Evolutionary conservation across 2,113 vertebrate species (phyloP), one percentile per base, ranked within the genome.

Genomic region (Alosa alosa): DNA sequence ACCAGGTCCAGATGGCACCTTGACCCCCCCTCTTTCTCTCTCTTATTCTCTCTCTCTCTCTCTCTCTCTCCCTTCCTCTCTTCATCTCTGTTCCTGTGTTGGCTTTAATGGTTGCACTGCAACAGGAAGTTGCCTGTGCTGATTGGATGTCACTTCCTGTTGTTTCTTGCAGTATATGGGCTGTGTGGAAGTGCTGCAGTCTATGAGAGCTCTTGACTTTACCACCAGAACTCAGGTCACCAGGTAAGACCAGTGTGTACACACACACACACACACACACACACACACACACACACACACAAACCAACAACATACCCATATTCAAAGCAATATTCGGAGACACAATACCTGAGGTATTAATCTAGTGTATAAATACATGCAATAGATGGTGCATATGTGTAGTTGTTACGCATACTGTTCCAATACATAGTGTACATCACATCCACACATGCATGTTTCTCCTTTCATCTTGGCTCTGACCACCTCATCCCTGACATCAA

Each of bases 201-300:
- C 98, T 1, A 99, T 99, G 98, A 95, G 98, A 83, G 97, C 98
- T 10, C 92, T 99, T 81, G 98, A 99, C 93, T 99, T 99, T 94
- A 98, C 96, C 93, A 99, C 98, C 88, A 96, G 98, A 91, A 99
- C 98, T 2, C 98, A 99, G 92, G 98, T 99, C 93, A 99, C 98
- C 92, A 97, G 98, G 98, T 99, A 89, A 95, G 96, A 39, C 31
- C 72, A 39, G 31, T 0, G 1, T 44, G 17, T 45, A 36, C n/a
- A n/a, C n/a, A n/a, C n/a, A n/a, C n/a, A n/a, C n/a, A n/a, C n/a
- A n/a, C n/a, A n/a, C n/a, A n/a, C n/a, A n/a, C n/a, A n/a, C n/a
- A n/a, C n/a, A n/a, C 52, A 36, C 72, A 39, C 72, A 25, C 86
- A 84, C 46, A 86, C 83, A 49, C 84, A 82, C 45, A 84, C 52